These are phyloP conservation scores for Todiramphus chloris DNA, from an alignment of 2,113 vertebrate genomes.

Conservation along the genomic window DNA sequence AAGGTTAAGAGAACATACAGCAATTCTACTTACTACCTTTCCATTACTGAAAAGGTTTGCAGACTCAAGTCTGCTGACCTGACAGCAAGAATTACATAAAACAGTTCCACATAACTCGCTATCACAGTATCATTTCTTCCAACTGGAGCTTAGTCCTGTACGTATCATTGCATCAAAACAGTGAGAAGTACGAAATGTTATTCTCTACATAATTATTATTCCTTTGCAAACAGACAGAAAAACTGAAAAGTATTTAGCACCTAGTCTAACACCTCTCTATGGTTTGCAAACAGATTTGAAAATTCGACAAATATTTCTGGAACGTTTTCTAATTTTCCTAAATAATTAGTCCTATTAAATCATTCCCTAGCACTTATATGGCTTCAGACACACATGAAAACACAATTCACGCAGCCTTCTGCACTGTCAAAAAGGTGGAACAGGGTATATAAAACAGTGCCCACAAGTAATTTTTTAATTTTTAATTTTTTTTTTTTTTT, in stretches of 20 bases:
- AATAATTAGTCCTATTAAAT: background rate
- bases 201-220: background rate
- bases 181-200: background rate
- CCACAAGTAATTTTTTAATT: background rate
- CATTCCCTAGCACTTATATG: background rate
- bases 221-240: background rate
- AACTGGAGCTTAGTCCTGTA: background rate
- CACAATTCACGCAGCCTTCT: background rate
- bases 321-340: background rate
- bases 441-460: background rate
- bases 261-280: background rate
- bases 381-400: background rate
- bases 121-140: background rate
- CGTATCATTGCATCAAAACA: background rate
- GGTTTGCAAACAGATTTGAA: background rate
- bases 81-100: background rate
- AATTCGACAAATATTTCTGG: background rate
- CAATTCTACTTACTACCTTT: background rate
- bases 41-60: background rate
- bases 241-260: background rate
- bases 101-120: background rate
- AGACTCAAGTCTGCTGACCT: background rate
- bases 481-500: too few species aligned
- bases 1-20: background rate
- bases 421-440: background rate